Base-by-base conservation (phyloP, 2,797 vertebrate genomes). In the Phalloptychus januarius region DNA sequence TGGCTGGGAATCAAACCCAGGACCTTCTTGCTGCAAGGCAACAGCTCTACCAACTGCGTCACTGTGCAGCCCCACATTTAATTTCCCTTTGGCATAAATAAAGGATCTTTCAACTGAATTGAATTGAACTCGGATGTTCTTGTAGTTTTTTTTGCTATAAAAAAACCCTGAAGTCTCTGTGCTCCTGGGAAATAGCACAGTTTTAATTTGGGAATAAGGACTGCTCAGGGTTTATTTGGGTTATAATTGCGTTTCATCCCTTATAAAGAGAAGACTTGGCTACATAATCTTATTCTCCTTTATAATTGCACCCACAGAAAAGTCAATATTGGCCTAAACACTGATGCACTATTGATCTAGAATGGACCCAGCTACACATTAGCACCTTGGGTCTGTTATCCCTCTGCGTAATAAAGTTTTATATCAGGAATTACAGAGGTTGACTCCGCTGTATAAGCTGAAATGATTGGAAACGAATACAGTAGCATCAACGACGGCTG, bases 281-380 rank as follows among this genome's bases (percentile, higher is more conserved):
- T 77, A 44, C 74, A 72, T 89, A 88, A 92, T 93, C 79, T 87
- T 61, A 82, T 83, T 81, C 72, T 86, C 78, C 79, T 81, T 78
- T 74, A 18, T 91, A 89, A 93, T 89, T 83, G 87, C 77, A 78
- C 82, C 87, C 71, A 80, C 81, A 79, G 83, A 81, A 90, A 89
- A 88, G 87, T 92, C 93, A 91, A 92, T 92, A 91, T 93, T 91
- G 76, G 82, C 85, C 74, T 78, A 76, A 87, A 85, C 86, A 84
- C 81, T 89, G 88, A 88, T 87, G 82, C 80, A 84, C 65, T 89
- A 91, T 92, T 91, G 88, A 92, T 89, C 86, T 73, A 31, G 78
- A 87, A 44, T 7, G 1, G 79, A 78, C 77, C 86, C 88, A 71
- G 80, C 67, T 88, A 83, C 70, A 81, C 82, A 85, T 90, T 88